Base-by-base conservation (phyloP, 30 jellyfish, hydroid and myxozoan species). In the Aurelia sp. region DNA sequence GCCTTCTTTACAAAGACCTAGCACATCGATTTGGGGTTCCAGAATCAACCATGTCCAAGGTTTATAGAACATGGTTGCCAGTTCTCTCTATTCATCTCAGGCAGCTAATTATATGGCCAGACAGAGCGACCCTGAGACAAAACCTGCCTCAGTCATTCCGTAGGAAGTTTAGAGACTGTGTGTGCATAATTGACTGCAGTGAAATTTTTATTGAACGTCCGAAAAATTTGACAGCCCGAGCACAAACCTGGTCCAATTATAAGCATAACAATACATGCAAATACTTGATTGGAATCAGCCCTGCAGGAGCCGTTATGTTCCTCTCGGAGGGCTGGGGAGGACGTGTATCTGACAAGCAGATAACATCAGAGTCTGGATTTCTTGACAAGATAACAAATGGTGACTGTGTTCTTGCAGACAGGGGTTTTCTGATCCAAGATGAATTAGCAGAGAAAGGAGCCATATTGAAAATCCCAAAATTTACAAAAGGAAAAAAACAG, bases 261-360 rank as follows among this genome's bases (percentile, higher is more conserved):
- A 75, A 75, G 61, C 86, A 75, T 22, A 75, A 57, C 20, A 52
- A 75, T 41, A 75, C 86, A 44, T 53, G 55, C 44, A 75, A 75
- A 75, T 75, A 75, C 75, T 59, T 57, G 20, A 75, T 75, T 20
- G 86, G 86, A 33, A 75, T 75, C 17, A 75, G 75, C 30, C 86
- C 78, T 50, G 86, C 86, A 1, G 86, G 86, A 33, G 87, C 86
- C n/a, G 86, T 68, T 20, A 20, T 58, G 58, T 82, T 82, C 55
- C 78, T 82, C 50, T 82, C 92, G 2, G 76, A 70, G 44, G 92
- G 92, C 66, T 82, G 92, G 86, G 92, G 78, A 27, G 92, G 92
- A 22, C 58, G 86, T 69, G 86, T 60, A 47, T 82, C 92, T 7
- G 92, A 82, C 68, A 67, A 82, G 61, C 37, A 82, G 66, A 82